Conservation (phyloP, 2,797 vertebrate species). For the Craterocephalus amniculus region DNA sequence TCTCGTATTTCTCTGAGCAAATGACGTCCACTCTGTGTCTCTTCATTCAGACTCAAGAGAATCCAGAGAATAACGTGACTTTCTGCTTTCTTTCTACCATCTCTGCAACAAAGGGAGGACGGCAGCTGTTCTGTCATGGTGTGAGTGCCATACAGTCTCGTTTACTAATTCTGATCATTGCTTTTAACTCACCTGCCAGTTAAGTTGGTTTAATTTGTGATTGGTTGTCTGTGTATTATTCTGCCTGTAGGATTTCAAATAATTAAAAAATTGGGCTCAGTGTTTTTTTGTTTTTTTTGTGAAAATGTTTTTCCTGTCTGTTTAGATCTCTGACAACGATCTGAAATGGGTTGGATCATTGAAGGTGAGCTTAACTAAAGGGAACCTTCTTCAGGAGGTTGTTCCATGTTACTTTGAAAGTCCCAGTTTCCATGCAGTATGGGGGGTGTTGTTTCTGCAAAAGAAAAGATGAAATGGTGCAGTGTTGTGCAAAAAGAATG, state of each 20-base stretch:
- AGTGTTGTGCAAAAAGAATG: not conserved
- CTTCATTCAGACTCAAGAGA: not conserved
- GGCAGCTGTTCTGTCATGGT: conserved; percentile 5
- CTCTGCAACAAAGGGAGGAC: not conserved
- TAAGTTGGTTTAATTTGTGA: not conserved
- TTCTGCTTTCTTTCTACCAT: not conserved
- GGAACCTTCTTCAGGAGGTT: not conserved
- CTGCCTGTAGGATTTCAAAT: not conserved
- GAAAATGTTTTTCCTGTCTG: too few relatives aligned
- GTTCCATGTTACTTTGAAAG: not conserved
- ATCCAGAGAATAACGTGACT: not conserved
- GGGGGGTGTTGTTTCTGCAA: not conserved
- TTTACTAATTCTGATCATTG: conserved; percentile 13
- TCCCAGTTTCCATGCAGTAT: too few relatives aligned
- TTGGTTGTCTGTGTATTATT: not conserved
- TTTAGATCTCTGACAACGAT: not conserved
- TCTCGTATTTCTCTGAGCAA: conserved; percentile 17
- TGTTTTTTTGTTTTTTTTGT: too few relatives aligned
- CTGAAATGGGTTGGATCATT: not conserved
- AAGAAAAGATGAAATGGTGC: not conserved
- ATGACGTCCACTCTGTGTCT: conserved; percentile 29
- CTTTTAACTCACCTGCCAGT: not conserved
- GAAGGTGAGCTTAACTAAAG: not conserved
- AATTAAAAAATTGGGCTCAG: too few relatives aligned
- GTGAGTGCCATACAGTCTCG: conserved; percentile 37